Percentiles rank a stretch among this genome's conserved stretches.
Evolutionary conservation across 2,797 vertebrate species (phyloP).

Genomic region (Pelodytes ibericus): DNA sequence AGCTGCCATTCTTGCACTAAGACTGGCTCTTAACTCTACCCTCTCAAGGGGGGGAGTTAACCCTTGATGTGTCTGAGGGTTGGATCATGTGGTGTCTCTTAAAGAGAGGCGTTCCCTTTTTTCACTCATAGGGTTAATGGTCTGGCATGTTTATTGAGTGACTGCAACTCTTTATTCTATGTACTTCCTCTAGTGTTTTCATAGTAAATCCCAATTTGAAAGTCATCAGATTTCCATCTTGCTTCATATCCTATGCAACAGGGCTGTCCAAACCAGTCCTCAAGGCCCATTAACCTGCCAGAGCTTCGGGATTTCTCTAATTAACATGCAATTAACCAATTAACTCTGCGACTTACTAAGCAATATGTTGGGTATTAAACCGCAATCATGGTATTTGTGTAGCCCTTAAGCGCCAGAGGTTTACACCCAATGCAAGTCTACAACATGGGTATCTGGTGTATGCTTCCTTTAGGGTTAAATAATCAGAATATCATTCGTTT

Average conservation of each 20-base stretch:
- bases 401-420: neutral
- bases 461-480: constrained; percentile 2
- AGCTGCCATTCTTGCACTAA: constrained; percentile 50
- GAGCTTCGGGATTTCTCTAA: neutral
- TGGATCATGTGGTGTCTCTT: neutral
- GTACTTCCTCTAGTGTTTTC: constrained; percentile 31
- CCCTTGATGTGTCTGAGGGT: neutral
- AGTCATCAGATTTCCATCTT: constrained; percentile 20
- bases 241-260: neutral
- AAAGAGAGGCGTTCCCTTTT: neutral
- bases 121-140: constrained; percentile 31
- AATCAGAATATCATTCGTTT: neutral
- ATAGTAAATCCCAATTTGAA: neutral
- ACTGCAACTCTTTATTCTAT: constrained; percentile 39
- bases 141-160: constrained; percentile 44
- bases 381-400: neutral
- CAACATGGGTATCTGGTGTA: neutral
- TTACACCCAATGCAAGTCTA: neutral
- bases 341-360: neutral
- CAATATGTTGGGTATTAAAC: neutral
- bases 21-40: constrained; percentile 49
- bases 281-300: neutral
- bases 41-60: constrained; percentile 22
- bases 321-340: constrained; percentile 6
- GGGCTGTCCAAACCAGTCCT: neutral